Percentiles rank a stretch among this genome's conserved stretches.
Evolutionary conservation across 2,113 vertebrate genomes (phyloP).

Genomic region (Amazona vittata): DNA sequence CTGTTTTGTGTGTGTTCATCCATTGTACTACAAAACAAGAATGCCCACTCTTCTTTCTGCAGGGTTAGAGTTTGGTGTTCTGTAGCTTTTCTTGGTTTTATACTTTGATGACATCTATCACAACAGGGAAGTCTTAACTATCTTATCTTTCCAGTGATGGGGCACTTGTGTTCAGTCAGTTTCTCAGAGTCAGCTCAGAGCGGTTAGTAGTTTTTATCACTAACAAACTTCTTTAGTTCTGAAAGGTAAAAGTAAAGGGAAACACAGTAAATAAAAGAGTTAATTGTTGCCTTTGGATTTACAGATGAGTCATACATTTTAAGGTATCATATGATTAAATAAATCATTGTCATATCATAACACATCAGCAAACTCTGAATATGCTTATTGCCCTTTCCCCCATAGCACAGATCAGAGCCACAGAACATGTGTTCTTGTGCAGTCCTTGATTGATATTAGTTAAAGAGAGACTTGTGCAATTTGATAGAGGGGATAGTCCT

Average conservation of each 20-base stretch:
- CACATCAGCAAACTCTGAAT: neutral
- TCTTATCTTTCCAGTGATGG: neutral
- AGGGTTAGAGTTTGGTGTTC: neutral
- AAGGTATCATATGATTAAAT: neutral
- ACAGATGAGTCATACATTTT: neutral
- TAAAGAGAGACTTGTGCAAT: neutral
- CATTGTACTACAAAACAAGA: fast-evolving
- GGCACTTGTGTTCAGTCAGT: neutral
- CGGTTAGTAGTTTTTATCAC: neutral
- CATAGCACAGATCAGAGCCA: neutral
- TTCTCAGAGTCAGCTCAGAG: neutral
- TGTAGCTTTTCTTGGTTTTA: neutral
- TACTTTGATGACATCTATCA: neutral
- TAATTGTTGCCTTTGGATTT: neutral
- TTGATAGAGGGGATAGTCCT: neutral
- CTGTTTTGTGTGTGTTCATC: neutral
- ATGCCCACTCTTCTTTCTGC: neutral
- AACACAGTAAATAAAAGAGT: neutral
- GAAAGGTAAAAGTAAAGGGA: neutral
- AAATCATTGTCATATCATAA: neutral
- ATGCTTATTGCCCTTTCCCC: fast-evolving
- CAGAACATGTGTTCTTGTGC: neutral
- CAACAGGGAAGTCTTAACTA: neutral
- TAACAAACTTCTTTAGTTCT: neutral
- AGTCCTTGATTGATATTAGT: neutral